These are phyloP conservation scores for Gymnogyps californianus DNA, from an alignment of 2,113 vertebrate genomes.

Conservation along the genomic window DNA sequence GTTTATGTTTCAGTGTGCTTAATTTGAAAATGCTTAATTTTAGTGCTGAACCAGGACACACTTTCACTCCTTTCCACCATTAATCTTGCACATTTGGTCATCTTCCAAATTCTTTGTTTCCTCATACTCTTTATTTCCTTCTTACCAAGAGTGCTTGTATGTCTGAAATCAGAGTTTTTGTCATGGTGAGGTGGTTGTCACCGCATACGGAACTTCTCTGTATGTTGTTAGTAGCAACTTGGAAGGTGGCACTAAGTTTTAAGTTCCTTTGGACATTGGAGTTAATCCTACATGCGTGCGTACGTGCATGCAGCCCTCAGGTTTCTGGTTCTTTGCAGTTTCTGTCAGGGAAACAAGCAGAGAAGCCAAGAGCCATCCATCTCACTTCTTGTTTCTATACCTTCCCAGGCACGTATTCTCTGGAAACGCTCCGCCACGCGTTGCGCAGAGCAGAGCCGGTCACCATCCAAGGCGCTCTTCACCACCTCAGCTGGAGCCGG, in stretches of 20 bases:
- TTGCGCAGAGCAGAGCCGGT: neutral
- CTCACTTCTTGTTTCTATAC: neutral
- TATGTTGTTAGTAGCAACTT: no score
- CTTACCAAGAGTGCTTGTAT: neutral
- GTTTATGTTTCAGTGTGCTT: neutral
- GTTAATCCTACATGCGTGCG: accelerated
- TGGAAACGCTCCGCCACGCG: neutral
- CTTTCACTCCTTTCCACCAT: neutral
- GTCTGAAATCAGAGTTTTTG: neutral
- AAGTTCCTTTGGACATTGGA: neutral
- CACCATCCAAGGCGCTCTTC: neutral
- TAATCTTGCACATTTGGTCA: neutral
- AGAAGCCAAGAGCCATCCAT: neutral
- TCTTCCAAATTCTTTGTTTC: neutral
- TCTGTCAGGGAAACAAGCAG: neutral
- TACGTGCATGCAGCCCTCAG: accelerated
- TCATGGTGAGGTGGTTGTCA: neutral
- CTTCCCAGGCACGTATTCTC: neutral
- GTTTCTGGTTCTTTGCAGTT: neutral
- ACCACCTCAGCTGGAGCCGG: neutral
- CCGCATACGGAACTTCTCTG: neutral
- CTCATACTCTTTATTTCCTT: neutral
- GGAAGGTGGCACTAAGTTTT: no score
- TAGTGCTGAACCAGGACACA: neutral
- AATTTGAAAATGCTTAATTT: neutral